These are phyloP conservation scores for Labia minor DNA, from an alignment of 2,888 invertebrate genomes.

Conservation along the genomic window DNA sequence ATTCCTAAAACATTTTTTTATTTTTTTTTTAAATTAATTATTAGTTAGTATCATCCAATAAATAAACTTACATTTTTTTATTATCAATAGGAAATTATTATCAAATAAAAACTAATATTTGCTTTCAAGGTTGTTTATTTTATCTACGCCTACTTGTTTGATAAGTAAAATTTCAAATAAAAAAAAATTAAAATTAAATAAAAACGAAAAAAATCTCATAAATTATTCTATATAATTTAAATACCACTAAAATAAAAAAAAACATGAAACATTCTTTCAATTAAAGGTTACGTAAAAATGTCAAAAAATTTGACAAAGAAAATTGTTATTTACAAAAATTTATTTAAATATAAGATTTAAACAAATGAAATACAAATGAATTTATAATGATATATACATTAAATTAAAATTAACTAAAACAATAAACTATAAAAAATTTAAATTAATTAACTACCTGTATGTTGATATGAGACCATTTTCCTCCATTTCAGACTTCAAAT, in stretches of 20 bases:
- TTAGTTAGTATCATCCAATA: no score
- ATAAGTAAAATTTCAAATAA: not conserved
- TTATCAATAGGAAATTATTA: not conserved
- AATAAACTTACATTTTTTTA: no score
- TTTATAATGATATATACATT: not conserved
- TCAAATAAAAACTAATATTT: not conserved
- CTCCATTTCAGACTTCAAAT: not conserved
- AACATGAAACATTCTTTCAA: not conserved
- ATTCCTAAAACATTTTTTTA: slow-evolving; percentile 38
- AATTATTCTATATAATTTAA: no score
- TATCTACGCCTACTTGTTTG: not conserved
- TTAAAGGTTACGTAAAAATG: not conserved
- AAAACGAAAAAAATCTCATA: not conserved
- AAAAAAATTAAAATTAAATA: not conserved
- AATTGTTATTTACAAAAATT: not conserved
- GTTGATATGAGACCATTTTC: slow-evolving; percentile 13
- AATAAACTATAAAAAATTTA: not conserved
- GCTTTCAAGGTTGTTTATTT: no score
- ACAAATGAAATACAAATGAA: not conserved
- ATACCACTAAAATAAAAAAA: not conserved
- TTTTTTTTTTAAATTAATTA: no score
- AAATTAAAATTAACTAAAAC: not conserved
- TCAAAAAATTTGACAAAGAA: not conserved
- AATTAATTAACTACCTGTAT: not conserved
- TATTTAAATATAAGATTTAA: not conserved